A percentile compares a stretch with the other conserved stretches of the same genome.
These are phyloP conservation scores for Paracanthobrama guichenoti DNA, from an alignment of 2,113 vertebrate species.

Conservation along the genomic window DNA sequence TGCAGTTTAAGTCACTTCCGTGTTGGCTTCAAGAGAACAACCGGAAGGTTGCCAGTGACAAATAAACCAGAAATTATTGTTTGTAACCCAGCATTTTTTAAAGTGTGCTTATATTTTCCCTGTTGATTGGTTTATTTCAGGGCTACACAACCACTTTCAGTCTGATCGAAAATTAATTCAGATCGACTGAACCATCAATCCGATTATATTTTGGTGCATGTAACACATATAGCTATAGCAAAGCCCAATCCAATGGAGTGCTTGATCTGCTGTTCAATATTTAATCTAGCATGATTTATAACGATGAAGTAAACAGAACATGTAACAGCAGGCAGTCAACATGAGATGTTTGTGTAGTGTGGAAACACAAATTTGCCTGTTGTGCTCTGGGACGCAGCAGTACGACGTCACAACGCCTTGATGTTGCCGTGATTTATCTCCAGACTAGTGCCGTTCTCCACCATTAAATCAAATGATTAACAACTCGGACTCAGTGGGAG, in stretches of 20 bases:
- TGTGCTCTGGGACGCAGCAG: not conserved
- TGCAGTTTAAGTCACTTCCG: too few species aligned
- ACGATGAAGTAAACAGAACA: not conserved
- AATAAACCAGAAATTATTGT: too few species aligned
- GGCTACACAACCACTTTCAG: not conserved
- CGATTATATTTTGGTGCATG: not conserved
- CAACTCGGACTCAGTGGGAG: constrained; percentile 47
- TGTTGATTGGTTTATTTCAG: not conserved
- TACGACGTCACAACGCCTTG: constrained; percentile 3
- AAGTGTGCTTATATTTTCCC: not conserved
- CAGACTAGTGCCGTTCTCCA: constrained; percentile 36
- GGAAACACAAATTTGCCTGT: not conserved
- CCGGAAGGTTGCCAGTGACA: too few species aligned
- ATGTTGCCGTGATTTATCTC: constrained; percentile 47
- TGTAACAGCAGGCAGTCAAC: not conserved
- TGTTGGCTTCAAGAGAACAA: too few species aligned
- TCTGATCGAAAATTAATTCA: not conserved
- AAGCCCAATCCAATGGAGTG: not conserved
- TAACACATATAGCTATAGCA: not conserved
- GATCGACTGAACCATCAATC: not conserved
- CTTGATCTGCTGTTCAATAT: constrained; percentile 2
- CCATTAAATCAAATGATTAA: constrained; percentile 58
- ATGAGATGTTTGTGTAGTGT: constrained; percentile 7
- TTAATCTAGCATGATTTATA: not conserved
- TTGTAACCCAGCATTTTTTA: too few species aligned